Conservation (phyloP, 2,797 vertebrate species). For the Ataeniobius toweri region DNA sequence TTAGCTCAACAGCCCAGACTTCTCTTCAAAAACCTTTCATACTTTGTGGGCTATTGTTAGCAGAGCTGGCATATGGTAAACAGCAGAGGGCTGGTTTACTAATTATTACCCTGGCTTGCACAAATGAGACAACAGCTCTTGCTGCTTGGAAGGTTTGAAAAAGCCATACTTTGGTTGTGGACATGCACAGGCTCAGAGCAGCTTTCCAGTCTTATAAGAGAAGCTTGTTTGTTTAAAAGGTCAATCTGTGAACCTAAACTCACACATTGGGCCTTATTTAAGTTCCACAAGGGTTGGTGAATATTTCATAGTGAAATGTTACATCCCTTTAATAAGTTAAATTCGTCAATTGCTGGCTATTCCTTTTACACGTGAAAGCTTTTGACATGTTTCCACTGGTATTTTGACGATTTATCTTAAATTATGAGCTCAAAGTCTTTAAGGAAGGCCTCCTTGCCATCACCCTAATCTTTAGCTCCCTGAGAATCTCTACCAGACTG, state of each 20-base stretch:
- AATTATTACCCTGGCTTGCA: slow-evolving; percentile 39
- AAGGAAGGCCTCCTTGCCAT: too few relatives aligned
- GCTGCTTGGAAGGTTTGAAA: slow-evolving; percentile 15
- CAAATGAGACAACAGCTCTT: slow-evolving; percentile 22
- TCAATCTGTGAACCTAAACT: not conserved
- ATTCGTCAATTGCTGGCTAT: not conserved
- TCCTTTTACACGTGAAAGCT: not conserved
- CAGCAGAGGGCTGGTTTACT: slow-evolving; percentile 33
- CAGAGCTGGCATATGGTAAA: slow-evolving; percentile 44
- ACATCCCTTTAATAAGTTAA: not conserved
- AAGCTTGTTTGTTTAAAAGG: slow-evolving; percentile 8
- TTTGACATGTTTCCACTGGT: too few relatives aligned
- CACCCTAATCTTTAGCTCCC: too few relatives aligned
- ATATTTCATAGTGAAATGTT: not conserved
- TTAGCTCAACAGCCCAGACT: slow-evolving; percentile 37
- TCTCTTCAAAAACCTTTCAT: slow-evolving; percentile 44
- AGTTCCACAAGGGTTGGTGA: not conserved
- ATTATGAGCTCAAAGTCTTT: too few relatives aligned
- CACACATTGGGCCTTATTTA: not conserved
- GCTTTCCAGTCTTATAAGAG: slow-evolving; percentile 1
- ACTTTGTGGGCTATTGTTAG: slow-evolving; percentile 41
- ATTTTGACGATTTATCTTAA: too few relatives aligned
- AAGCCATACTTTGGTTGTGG: slow-evolving; percentile 27
- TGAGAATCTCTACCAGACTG: too few relatives aligned
- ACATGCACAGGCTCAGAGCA: slow-evolving; percentile 3